Evolutionary conservation across 2,797 vertebrate species (phyloP).

Genomic region (Holocentrus rufus): DNA sequence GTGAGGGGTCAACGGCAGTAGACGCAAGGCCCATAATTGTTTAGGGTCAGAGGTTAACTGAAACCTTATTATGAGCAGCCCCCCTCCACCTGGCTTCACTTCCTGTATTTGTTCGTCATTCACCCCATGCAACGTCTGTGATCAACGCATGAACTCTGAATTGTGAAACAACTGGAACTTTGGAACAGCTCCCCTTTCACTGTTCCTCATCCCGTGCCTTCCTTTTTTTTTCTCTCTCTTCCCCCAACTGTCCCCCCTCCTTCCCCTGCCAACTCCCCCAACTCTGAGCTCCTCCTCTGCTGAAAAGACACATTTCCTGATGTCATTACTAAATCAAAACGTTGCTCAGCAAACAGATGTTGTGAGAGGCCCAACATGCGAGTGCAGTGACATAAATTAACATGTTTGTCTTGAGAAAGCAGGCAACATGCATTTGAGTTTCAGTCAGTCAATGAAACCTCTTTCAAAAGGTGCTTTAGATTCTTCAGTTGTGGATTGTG

Average conservation of each 20-base stretch:
- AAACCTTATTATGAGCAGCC: constrained; percentile 72
- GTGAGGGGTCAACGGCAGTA: constrained; percentile 70
- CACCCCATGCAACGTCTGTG: constrained; percentile 72
- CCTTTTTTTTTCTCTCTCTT: constrained; percentile 36
- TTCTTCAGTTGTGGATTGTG: constrained; percentile 1
- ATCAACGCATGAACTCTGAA: constrained; percentile 74
- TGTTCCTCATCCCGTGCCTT: constrained; percentile 76
- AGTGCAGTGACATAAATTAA: constrained; percentile 63
- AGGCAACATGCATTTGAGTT: constrained; percentile 19
- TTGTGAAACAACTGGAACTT: constrained; percentile 78
- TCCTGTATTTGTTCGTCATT: constrained; percentile 79
- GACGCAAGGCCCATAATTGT: constrained; percentile 68
- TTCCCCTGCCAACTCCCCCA: constrained; percentile 63
- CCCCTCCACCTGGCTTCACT: constrained; percentile 72
- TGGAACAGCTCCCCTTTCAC: constrained; percentile 70
- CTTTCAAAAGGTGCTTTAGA: background rate
- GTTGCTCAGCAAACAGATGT: constrained; percentile 80
- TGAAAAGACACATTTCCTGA: constrained; percentile 81
- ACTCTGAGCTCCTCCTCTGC: constrained; percentile 73
- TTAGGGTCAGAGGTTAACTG: constrained; percentile 75
- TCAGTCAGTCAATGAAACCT: constrained; percentile 38
- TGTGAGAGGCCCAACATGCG: constrained; percentile 70
- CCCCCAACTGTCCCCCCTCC: constrained; percentile 63
- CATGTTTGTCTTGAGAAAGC: constrained; percentile 62
- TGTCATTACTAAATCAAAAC: constrained; percentile 82